Conservation (phyloP, 1,140 invertebrate species). For the Nasonia vitripennis region DNA sequence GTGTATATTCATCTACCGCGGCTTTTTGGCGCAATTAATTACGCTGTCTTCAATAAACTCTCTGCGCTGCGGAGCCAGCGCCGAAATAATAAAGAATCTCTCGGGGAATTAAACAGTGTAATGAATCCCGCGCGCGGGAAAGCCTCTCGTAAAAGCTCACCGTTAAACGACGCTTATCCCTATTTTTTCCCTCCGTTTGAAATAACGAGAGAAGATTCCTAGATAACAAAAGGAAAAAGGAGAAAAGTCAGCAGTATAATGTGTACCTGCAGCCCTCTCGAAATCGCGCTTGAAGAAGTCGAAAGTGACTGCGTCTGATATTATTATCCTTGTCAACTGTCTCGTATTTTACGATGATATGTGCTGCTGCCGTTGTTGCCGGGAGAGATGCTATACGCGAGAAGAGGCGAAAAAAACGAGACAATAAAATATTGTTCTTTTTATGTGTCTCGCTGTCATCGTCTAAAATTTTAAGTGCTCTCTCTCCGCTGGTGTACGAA, state of each 20-base stretch:
- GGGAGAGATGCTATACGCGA: neutral
- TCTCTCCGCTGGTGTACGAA: neutral
- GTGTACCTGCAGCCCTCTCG: slow-evolving; percentile 10
- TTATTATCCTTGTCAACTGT: slow-evolving; percentile 49
- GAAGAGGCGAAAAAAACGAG: neutral
- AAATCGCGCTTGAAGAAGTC: slow-evolving; percentile 33
- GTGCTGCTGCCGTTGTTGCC: neutral
- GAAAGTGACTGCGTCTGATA: slow-evolving; percentile 43
- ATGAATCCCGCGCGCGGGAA: neutral
- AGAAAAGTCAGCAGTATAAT: neutral
- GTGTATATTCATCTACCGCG: neutral
- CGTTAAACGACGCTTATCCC: neutral
- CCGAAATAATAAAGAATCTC: neutral
- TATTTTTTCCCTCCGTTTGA: neutral
- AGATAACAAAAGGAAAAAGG: neutral
- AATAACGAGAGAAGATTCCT: neutral
- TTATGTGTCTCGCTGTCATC: slow-evolving; percentile 43
- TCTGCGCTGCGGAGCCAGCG: neutral
- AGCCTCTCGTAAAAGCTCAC: neutral
- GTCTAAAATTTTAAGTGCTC: slow-evolving; percentile 45
- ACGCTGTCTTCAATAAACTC: neutral
- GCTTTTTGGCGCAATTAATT: neutral
- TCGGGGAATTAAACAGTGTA: neutral
- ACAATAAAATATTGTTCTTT: slow-evolving; percentile 45
- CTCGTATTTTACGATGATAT: slow-evolving; percentile 49